A percentile compares a stretch with the other conserved stretches of the same genome.
Conservation (phyloP, 2,888 invertebrate species). For the Dione juno region DNA sequence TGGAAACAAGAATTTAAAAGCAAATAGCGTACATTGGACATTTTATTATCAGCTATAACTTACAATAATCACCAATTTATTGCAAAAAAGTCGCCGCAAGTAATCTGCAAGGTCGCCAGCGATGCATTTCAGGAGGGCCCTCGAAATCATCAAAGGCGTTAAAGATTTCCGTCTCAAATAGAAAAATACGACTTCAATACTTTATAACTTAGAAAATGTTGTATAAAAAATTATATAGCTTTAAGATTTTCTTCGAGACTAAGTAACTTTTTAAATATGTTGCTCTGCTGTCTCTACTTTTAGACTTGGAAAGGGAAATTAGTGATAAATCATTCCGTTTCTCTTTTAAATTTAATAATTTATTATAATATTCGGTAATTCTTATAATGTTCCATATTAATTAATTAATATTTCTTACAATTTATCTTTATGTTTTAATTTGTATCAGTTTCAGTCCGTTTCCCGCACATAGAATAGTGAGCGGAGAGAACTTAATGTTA, state of each 20-base stretch:
- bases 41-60: background rate
- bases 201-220: background rate
- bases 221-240: no score
- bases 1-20: no score
- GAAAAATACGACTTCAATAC: slow-evolving; percentile 11
- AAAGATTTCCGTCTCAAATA: slow-evolving; percentile 7
- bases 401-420: no score
- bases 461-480: no score
- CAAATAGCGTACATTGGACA: background rate
- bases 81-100: no score
- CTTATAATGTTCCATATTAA: no score
- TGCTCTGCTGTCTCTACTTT: background rate
- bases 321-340: background rate
- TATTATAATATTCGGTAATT: no score
- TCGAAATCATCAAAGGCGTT: slow-evolving; percentile 21
- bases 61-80: slow-evolving; percentile 2
- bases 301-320: background rate
- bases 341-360: no score
- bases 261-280: background rate
- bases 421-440: no score
- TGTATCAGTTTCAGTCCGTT: no score
- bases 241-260: background rate
- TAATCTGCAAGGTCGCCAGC: slow-evolving; percentile 12
- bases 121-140: slow-evolving; percentile 14
- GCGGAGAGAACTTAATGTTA: no score